These are phyloP conservation scores for Heliconius sara DNA, from an alignment of 2,888 invertebrate species.

Conservation along the genomic window DNA sequence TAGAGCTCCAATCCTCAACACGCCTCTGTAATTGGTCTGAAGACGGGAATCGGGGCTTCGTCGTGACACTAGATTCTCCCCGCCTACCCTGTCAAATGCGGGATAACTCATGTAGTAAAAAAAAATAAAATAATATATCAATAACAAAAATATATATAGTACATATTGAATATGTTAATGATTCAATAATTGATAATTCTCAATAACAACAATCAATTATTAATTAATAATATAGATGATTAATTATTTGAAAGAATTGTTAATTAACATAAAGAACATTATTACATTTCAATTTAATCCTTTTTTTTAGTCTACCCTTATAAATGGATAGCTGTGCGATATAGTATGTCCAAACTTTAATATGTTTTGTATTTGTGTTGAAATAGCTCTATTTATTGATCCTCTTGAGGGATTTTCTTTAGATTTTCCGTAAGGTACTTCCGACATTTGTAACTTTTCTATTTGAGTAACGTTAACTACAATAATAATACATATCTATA, in stretches of 20 bases:
- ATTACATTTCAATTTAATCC: constrained; percentile 4
- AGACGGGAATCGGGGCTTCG: no score
- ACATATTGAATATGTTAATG: no score
- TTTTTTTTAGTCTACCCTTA: constrained; percentile 3
- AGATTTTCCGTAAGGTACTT: constrained; percentile 48
- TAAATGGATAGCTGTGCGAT: constrained; percentile 50
- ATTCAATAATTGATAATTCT: no score
- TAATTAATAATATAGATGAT: neutral
- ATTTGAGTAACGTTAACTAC: constrained; percentile 57
- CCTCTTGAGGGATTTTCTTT: constrained; percentile 44
- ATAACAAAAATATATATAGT: no score
- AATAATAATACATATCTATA: constrained; percentile 46
- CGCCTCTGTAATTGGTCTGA: no score
- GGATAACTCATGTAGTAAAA: no score
- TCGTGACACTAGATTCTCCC: no score
- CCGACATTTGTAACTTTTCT: constrained; percentile 53
- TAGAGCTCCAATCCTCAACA: no score
- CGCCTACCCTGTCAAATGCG: no score
- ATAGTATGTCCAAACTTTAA: constrained; percentile 56
- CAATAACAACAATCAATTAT: neutral
- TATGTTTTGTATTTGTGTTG: constrained; percentile 59
- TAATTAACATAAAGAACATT: neutral
- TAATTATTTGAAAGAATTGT: neutral
- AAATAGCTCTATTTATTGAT: constrained; percentile 62
- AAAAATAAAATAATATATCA: no score